phyloP scores from a whole-genome alignment of 2,797 vertebrate genomes.

The Peromyscus aztecus region DNA sequence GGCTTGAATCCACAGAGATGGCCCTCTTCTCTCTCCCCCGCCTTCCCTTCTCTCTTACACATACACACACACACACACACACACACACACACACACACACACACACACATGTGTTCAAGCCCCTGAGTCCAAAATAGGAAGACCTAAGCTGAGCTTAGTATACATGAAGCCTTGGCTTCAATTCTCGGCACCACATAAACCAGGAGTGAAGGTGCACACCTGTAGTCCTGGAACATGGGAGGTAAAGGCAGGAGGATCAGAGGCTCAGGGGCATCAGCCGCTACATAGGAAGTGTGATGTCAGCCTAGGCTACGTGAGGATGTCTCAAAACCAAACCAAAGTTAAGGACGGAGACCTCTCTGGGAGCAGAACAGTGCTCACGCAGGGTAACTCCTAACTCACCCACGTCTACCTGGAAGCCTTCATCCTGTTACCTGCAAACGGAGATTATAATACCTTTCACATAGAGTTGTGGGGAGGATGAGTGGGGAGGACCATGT shows the following conservation, averaged over 20 bases:
- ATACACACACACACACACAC: no score
- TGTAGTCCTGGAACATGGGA: not conserved
- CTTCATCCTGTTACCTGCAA: not conserved
- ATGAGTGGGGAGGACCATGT: fast-evolving
- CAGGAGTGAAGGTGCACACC: no score
- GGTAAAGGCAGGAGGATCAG: no score
- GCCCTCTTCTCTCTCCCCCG: not conserved
- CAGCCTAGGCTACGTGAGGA: not conserved
- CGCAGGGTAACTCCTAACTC: not conserved
- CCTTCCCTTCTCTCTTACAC: not conserved
- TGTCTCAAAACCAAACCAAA: not conserved
- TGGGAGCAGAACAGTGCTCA: not conserved
- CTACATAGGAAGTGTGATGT: not conserved
- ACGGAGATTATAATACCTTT: not conserved
- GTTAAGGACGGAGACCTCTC: not conserved
- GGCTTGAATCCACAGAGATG: not conserved
- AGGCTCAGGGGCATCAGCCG: not conserved
- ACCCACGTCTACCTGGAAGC: not conserved
- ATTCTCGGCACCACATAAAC: not conserved
- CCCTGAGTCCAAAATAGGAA: not conserved
- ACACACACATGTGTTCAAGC: fast-evolving
- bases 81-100: not conserved
- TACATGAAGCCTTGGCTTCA: not conserved
- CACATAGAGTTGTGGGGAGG: no score
- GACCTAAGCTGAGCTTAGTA: not conserved